A percentile compares a stretch with the other conserved stretches of the same genome.
Conservation (phyloP, 2,113 vertebrate species). For the Sinosuthora webbiana region DNA sequence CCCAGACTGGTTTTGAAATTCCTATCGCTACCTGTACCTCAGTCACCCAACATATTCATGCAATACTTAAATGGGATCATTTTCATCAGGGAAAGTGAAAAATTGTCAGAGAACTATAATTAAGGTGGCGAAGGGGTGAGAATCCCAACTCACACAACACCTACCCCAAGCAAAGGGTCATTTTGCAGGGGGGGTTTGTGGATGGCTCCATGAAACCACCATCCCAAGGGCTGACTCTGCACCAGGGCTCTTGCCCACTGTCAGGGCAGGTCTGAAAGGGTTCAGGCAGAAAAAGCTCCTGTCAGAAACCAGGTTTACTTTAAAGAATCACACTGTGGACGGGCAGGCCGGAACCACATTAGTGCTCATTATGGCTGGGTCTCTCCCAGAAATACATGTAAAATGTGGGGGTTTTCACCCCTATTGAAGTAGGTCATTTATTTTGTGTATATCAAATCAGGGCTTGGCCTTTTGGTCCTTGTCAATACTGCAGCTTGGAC, state of each 20-base stretch:
- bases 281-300: not conserved
- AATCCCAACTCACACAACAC: not conserved
- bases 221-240: not conserved
- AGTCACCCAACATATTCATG: not conserved
- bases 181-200: not conserved
- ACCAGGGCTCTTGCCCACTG: fast-evolving
- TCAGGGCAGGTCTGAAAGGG: not conserved
- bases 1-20: not conserved
- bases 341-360: fast-evolving
- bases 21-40: not conserved
- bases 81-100: not conserved
- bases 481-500: not conserved
- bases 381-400: not conserved
- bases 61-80: not conserved
- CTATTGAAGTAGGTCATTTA: not conserved
- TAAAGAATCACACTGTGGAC: not conserved
- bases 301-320: not conserved
- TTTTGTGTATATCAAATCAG: not conserved
- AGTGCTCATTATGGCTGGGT: not conserved
- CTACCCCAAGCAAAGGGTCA: not conserved
- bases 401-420: not conserved
- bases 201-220: not conserved
- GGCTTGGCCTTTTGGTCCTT: not conserved
- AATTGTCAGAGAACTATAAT: not conserved
- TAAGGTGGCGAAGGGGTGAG: not conserved